Conservation (phyloP, 2,113 vertebrate genomes). For the Xiphophorus hellerii region DNA sequence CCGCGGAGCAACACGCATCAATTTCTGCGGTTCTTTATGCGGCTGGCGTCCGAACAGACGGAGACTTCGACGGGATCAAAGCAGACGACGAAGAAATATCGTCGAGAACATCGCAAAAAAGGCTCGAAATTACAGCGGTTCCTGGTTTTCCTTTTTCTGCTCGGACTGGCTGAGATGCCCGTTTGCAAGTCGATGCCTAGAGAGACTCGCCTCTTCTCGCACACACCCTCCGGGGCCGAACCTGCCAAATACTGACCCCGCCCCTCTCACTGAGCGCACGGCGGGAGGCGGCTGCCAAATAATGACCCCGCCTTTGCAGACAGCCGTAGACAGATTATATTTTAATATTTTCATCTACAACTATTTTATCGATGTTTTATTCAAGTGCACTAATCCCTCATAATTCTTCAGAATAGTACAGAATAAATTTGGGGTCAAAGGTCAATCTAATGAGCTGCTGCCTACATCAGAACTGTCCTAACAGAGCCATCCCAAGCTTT, state of each 20-base stretch:
- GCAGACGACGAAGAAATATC: constrained; percentile 26
- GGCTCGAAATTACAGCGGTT: constrained; percentile 47
- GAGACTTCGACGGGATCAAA: constrained; percentile 47
- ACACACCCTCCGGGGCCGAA: constrained; percentile 70
- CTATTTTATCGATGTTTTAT: background rate
- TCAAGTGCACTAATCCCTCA: background rate
- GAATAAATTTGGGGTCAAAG: too few relatives aligned
- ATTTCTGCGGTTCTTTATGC: constrained; percentile 50
- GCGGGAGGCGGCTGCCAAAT: constrained; percentile 64
- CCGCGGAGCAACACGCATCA: constrained; percentile 64
- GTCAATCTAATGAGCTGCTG: too few relatives aligned
- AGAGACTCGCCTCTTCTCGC: constrained; percentile 41
- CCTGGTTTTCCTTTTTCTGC: constrained; percentile 45
- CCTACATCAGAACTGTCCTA: too few relatives aligned
- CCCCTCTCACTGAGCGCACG: constrained; percentile 36
- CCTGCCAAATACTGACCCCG: constrained; percentile 77
- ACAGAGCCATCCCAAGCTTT: too few relatives aligned
- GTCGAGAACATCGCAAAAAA: constrained; percentile 64
- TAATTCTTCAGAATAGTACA: too few relatives aligned
- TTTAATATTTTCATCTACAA: background rate
- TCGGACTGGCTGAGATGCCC: constrained; percentile 62
- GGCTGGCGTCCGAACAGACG: constrained; percentile 41
- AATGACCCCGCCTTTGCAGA: constrained; percentile 42
- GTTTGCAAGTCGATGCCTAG: constrained; percentile 68
- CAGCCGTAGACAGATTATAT: background rate